phyloP scores from a whole-genome alignment of 1,140 invertebrate species.

The Argopecten irradians region DNA sequence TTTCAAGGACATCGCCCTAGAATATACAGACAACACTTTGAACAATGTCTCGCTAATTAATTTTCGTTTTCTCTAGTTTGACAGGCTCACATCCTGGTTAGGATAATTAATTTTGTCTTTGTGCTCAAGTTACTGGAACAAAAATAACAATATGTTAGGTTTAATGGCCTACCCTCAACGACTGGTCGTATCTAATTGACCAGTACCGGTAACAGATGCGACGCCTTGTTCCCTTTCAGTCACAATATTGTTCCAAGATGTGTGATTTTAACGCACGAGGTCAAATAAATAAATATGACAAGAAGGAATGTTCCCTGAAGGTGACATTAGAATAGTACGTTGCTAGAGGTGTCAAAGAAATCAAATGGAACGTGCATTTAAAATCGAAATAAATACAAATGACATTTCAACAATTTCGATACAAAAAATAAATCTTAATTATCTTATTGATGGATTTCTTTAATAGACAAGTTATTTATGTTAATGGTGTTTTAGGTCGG shows the following conservation, averaged over 20 bases:
- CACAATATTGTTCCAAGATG: slow-evolving; percentile 21
- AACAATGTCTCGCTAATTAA: background rate
- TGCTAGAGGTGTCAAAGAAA: background rate
- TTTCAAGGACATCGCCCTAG: too few relatives aligned
- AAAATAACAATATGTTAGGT: background rate
- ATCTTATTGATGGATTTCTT: too few relatives aligned
- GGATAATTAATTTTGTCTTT: slow-evolving; percentile 23
- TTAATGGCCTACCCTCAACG: background rate
- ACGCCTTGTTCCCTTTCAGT: background rate
- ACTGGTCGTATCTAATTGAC: background rate
- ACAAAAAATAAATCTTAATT: background rate
- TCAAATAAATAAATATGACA: slow-evolving; percentile 12
- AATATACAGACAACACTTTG: too few relatives aligned
- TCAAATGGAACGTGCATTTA: background rate
- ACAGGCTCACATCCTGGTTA: slow-evolving; percentile 19
- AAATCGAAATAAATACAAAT: background rate
- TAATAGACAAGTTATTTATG: too few relatives aligned
- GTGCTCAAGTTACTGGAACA: slow-evolving; percentile 14
- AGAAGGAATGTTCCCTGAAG: background rate
- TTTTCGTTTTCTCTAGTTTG: background rate
- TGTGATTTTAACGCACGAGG: slow-evolving; percentile 20
- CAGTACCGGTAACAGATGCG: slow-evolving; percentile 5
- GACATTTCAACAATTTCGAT: background rate
- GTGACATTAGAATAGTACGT: background rate
- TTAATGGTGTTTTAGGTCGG: too few relatives aligned